phyloP scores from a whole-genome alignment of 2,797 vertebrate genomes.

The Sebastes itinus region DNA sequence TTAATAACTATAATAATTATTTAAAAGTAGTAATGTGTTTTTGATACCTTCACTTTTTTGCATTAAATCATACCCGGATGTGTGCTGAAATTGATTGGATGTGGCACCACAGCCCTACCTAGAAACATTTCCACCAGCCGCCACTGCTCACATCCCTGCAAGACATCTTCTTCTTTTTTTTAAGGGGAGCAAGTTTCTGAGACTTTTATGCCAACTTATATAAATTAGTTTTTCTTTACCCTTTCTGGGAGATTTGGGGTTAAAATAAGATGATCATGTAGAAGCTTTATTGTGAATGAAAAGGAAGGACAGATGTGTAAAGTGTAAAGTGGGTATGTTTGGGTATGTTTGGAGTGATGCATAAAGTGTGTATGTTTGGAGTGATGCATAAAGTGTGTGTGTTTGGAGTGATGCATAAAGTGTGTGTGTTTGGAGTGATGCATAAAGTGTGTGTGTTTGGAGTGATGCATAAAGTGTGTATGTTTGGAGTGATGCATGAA shows the following conservation, averaged over 20 bases:
- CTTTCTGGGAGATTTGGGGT: not conserved
- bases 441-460: too few relatives aligned
- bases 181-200: not conserved
- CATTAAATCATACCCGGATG: too few relatives aligned
- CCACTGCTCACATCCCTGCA: not conserved
- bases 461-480: too few relatives aligned
- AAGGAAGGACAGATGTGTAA: not conserved
- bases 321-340: not conserved
- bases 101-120: too few relatives aligned
- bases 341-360: not conserved
- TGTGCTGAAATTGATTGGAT: too few relatives aligned
- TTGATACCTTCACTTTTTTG: too few relatives aligned
- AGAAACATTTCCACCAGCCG: too few relatives aligned
- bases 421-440: not conserved
- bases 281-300: not conserved
- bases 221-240: not conserved
- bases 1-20: too few relatives aligned
- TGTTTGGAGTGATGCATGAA: too few relatives aligned
- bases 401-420: not conserved
- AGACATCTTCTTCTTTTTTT: not conserved
- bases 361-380: too few relatives aligned
- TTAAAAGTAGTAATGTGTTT: too few relatives aligned
- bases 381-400: not conserved
- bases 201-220: conserved; percentile 12
- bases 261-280: not conserved